A percentile compares a stretch with the other conserved stretches of the same genome.
Evolutionary conservation across 2,113 vertebrate species (phyloP).

Genomic region (Gnathonemus echidnorhynchus): DNA sequence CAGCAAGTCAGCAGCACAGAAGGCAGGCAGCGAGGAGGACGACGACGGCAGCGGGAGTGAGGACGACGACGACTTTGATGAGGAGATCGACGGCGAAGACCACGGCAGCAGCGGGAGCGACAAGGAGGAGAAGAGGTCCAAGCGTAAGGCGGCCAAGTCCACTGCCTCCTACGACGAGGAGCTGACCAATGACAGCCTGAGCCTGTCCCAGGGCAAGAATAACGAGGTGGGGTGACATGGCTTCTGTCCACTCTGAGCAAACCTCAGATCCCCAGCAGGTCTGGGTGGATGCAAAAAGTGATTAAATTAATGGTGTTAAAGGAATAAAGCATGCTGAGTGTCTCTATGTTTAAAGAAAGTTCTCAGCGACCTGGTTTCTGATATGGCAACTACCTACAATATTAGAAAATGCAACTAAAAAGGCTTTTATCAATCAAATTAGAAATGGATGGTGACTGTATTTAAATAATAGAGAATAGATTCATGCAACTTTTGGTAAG

Average conservation of each 20-base stretch:
- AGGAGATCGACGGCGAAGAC: constrained; percentile 59
- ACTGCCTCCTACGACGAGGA: constrained; percentile 84
- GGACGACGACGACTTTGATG: constrained; percentile 62
- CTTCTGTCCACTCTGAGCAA: neutral
- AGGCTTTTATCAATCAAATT: neutral
- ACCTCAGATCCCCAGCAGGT: neutral
- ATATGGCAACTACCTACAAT: neutral
- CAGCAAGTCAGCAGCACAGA: constrained; percentile 63
- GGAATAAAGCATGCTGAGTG: neutral
- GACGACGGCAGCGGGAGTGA: constrained; percentile 73
- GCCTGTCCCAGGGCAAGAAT: constrained; percentile 90
- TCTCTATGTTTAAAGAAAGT: neutral
- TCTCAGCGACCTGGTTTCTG: neutral
- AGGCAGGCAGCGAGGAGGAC: constrained; percentile 67
- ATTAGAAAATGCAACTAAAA: neutral
- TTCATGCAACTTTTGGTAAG: neutral
- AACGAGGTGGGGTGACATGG: constrained; percentile 76
- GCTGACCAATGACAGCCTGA: constrained; percentile 94
- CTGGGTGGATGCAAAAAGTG: neutral
- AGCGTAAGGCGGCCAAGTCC: constrained; percentile 74
- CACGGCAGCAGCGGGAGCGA: constrained; percentile 77
- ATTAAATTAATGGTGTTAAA: neutral
- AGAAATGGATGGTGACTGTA: neutral
- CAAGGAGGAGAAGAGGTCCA: constrained; percentile 73
- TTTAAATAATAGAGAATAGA: neutral